Percentiles rank a stretch among this genome's conserved stretches.
These are phyloP conservation scores for Druon quercuslanigerum DNA, from an alignment of 1,140 invertebrate genomes.

Conservation along the genomic window DNA sequence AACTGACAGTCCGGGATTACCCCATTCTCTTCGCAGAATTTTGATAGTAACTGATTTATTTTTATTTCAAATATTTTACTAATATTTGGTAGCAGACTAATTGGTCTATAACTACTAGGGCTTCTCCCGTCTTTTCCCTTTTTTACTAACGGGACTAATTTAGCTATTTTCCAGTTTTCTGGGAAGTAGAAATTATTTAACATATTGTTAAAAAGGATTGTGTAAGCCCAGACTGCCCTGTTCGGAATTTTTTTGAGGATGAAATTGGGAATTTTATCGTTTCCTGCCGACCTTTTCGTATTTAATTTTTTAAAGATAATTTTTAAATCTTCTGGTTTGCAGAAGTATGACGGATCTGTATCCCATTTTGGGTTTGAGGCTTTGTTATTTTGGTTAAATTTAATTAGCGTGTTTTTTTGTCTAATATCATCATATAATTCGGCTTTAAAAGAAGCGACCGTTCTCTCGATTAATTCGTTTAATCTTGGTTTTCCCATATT, in stretches of 20 bases:
- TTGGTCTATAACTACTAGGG: neutral
- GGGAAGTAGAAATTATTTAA: too few relatives aligned
- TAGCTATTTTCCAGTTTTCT: too few relatives aligned
- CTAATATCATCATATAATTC: neutral
- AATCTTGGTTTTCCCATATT: slow-evolving; percentile 5
- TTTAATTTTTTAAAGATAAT: neutral
- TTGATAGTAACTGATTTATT: neutral
- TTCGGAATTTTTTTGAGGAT: too few relatives aligned
- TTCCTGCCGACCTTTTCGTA: too few relatives aligned
- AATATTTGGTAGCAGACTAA: neutral
- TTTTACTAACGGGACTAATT: too few relatives aligned
- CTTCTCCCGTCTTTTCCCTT: too few relatives aligned
- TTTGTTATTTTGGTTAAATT: neutral
- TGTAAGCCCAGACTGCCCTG: too few relatives aligned
- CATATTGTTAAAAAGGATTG: too few relatives aligned
- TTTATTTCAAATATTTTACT: neutral
- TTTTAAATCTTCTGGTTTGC: neutral
- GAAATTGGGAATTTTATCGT: too few relatives aligned
- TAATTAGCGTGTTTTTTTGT: neutral
- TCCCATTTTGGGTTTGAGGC: neutral
- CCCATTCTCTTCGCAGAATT: neutral
- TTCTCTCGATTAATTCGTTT: slow-evolving; percentile 11
- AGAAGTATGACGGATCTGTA: neutral
- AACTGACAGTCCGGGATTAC: neutral
- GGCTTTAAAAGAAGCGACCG: neutral